Percentiles rank a stretch among this genome's conserved stretches.
phyloP scores from a whole-genome alignment of 2,888 invertebrate species.

The Watsonalla cultraria region DNA sequence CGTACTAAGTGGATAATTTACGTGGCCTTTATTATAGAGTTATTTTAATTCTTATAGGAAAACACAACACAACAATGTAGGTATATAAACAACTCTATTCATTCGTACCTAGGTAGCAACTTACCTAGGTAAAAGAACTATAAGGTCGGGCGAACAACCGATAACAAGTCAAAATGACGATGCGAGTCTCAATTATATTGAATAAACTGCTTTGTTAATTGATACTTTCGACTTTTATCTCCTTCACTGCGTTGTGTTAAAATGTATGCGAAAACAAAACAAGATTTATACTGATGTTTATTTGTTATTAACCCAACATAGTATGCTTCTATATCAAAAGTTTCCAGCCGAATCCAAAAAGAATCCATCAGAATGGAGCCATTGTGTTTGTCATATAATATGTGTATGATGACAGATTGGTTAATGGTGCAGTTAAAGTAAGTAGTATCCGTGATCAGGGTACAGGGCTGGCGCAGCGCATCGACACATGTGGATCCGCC shows the following conservation, averaged over 20 bases:
- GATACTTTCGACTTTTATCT: constrained; percentile 52
- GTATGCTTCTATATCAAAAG: neutral
- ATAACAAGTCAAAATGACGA: constrained; percentile 60
- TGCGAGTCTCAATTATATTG: constrained; percentile 46
- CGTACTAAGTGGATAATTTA: too few species aligned
- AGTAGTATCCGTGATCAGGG: constrained; percentile 22
- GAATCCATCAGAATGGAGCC: neutral
- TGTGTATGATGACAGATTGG: constrained; percentile 1
- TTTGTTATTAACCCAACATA: neutral
- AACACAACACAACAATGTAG: neutral
- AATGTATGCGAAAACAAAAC: constrained; percentile 31
- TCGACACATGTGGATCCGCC: constrained; percentile 43
- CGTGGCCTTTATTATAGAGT: too few species aligned
- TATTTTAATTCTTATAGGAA: too few species aligned
- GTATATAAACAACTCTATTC: too few species aligned
- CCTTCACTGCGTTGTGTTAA: constrained; percentile 35
- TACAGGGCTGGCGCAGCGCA: constrained; percentile 22
- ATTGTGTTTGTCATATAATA: neutral
- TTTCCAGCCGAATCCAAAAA: too few species aligned
- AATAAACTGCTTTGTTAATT: constrained; percentile 63
- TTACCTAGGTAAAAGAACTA: constrained; percentile 64
- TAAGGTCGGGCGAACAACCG: constrained; percentile 55
- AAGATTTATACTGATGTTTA: constrained; percentile 11
- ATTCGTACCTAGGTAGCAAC: constrained; percentile 1
- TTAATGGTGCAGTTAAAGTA: constrained; percentile 13